phyloP scores from a whole-genome alignment of 2,797 vertebrate species.

The Rhynchonycteris naso region DNA sequence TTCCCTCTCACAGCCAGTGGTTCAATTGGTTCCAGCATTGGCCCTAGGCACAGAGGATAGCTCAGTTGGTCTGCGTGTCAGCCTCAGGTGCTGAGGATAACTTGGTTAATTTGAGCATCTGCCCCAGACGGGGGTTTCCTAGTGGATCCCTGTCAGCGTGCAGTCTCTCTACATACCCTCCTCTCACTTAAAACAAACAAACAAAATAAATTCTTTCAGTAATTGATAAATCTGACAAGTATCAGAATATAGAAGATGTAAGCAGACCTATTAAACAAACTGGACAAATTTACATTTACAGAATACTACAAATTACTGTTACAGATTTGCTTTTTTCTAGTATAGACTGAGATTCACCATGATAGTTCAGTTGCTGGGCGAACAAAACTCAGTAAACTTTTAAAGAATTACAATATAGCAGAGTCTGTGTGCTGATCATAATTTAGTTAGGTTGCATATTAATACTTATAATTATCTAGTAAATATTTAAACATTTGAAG shows the following conservation, averaged over 20 bases:
- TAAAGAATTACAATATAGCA: background rate
- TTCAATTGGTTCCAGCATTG: too few relatives aligned
- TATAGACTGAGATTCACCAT: background rate
- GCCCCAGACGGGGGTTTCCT: too few relatives aligned
- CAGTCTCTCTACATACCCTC: too few relatives aligned
- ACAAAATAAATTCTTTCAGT: background rate
- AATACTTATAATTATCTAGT: background rate
- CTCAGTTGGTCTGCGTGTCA: too few relatives aligned
- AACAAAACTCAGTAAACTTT: background rate
- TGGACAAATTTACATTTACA: background rate
- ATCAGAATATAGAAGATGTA: background rate
- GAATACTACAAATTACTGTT: background rate
- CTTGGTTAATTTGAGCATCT: too few relatives aligned
- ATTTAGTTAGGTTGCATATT: background rate
- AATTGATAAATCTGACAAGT: background rate
- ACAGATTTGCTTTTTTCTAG: background rate
- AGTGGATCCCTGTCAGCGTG: too few relatives aligned
- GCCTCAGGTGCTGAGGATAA: too few relatives aligned
- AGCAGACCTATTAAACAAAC: background rate
- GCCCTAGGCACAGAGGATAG: too few relatives aligned
- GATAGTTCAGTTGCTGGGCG: background rate
- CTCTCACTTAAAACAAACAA: too few relatives aligned
- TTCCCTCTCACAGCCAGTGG: too few relatives aligned
- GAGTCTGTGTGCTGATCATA: background rate
- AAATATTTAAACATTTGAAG: background rate